A percentile compares a stretch with the other conserved stretches of the same genome.
phyloP scores from a whole-genome alignment of 2,113 vertebrate genomes.

The Andinoacara biseriatus region DNA sequence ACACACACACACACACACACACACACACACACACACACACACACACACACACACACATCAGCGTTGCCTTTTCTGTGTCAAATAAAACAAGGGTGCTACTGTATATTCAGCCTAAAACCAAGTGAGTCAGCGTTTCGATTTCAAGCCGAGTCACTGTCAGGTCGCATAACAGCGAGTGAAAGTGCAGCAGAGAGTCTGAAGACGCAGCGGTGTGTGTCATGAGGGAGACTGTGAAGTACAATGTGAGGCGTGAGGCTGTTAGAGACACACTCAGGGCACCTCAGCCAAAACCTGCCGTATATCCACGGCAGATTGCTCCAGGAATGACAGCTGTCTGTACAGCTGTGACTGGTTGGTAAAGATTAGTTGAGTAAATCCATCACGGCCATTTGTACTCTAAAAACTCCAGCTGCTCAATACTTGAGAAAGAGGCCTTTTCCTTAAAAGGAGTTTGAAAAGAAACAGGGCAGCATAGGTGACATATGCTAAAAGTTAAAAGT shows the following conservation, averaged over 20 bases:
- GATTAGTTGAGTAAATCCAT: background rate
- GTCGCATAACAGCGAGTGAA: constrained; percentile 20
- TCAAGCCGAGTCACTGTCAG: constrained; percentile 26
- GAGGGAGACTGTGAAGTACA: background rate
- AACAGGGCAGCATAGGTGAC: background rate
- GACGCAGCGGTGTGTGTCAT: background rate
- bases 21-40: background rate
- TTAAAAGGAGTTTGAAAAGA: background rate
- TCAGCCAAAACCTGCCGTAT: background rate
- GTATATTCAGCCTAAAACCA: background rate
- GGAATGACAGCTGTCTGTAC: background rate
- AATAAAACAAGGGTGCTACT: background rate
- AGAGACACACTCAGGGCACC: background rate
- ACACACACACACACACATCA: background rate
- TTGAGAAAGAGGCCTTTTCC: background rate
- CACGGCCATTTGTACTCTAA: background rate
- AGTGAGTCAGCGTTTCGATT: constrained; percentile 48
- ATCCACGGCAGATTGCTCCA: background rate
- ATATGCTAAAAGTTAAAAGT: too few relatives aligned
- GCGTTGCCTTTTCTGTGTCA: background rate
- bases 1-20: background rate
- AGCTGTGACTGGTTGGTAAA: background rate
- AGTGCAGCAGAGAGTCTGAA: constrained; percentile 27
- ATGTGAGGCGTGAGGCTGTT: background rate
- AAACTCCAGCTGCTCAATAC: background rate